phyloP scores from a whole-genome alignment of 2,888 invertebrate species.

The Dioctria rufipes region DNA sequence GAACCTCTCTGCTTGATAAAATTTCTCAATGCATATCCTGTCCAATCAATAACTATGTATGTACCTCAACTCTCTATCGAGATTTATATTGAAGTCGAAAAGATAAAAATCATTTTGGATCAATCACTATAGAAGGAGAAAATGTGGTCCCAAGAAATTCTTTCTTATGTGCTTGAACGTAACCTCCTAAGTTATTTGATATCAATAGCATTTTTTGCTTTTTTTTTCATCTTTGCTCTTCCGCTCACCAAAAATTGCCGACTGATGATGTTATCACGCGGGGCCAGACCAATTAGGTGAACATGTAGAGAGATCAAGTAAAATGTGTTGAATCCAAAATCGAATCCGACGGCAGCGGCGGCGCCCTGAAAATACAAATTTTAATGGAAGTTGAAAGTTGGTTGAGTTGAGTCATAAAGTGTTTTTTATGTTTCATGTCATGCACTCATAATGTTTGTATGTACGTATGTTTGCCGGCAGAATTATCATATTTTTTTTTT shows the following conservation, averaged over 20 bases:
- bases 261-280: slow-evolving; percentile 39
- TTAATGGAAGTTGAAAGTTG: slow-evolving; percentile 35
- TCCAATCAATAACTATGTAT: no score
- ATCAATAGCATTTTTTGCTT: not conserved
- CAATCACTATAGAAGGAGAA: not conserved
- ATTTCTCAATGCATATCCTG: no score
- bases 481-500: not conserved
- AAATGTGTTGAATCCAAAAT: not conserved
- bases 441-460: slow-evolving; percentile 4
- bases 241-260: slow-evolving; percentile 14
- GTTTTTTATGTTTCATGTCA: slow-evolving; percentile 35
- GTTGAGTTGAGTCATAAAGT: slow-evolving; percentile 24
- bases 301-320: not conserved
- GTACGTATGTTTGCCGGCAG: not conserved
- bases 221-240: not conserved
- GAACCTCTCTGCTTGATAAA: no score
- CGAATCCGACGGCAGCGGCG: not conserved
- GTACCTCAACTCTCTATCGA: no score
- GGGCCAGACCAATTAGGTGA: slow-evolving; percentile 18
- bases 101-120: no score
- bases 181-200: slow-evolving; percentile 21
- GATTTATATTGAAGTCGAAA: no score
- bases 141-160: not conserved
- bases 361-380: not conserved
- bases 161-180: not conserved